Base-by-base conservation (phyloP, 2,888 invertebrate genomes). In the Plutella xylostella region DNA sequence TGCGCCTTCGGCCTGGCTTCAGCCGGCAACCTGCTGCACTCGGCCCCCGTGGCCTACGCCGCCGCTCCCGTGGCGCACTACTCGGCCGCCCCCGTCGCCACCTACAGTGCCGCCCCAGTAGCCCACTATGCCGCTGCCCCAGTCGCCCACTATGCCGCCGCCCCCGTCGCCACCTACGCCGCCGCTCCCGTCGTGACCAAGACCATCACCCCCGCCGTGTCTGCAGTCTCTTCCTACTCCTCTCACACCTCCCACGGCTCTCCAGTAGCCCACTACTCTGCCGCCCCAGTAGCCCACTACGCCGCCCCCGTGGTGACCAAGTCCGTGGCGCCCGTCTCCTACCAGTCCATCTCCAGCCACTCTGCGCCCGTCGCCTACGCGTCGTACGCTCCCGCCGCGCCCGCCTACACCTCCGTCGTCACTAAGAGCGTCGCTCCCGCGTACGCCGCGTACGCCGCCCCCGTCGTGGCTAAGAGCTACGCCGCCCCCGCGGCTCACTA, bases 381-480 rank as follows among this genome's bases (percentile, higher is more conserved):
- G 38, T 63, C 65, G 52, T 54, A 55, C 45, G 53, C 69, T 47
- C 76, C 78, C 33, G 28, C 39, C 43, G 15, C 38, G 11, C 21
- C 43, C 34, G 18, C 34, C 14, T 37, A 68, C 43, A 73, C 76
- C 50, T 68, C 76, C 45, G 48, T 49, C 12, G 48, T 47, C 39
- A 64, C 65, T 52, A 54, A 55, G 44, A 53, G 69, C 48, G 76
- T 77, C 31, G 28, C 38, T 42, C 72, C 72, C 48, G 86, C 61
- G 43, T 56, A 51, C 42, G 17, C 37, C 12, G 31, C 48, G 3
- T 52, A 55, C 42, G 52, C 68, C 43, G 73, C 76, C 50, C 68
- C 77, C 46, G 72, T 86, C 45, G 83, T 85, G 42, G 74, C 80
- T 42, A 72, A 72, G 48, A 86, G 60, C 45, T 56, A 51, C 51